Evolutionary conservation across 2,888 invertebrate genomes (phyloP).

Genomic region (Pseudococcus longispinus): DNA sequence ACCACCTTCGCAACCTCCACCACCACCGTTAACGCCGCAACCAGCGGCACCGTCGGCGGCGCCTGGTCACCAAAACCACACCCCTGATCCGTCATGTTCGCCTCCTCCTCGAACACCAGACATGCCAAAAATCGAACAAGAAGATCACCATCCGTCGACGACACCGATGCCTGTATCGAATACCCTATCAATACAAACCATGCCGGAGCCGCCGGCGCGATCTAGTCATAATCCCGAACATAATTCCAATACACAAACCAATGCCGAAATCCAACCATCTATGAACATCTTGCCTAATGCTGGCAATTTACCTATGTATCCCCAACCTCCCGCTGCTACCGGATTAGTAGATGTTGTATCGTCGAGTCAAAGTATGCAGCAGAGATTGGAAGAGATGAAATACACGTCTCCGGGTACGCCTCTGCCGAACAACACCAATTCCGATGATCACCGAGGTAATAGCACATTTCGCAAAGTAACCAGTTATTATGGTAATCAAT

Average conservation of each 20-base stretch:
- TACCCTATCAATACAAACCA: not conserved
- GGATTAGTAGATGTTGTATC: not conserved
- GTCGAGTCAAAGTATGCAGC: not conserved
- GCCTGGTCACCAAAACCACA: not conserved
- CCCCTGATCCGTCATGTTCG: not conserved
- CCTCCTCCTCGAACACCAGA: not conserved
- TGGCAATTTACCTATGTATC: not conserved
- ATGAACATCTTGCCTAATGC: not conserved
- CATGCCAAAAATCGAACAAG: not conserved
- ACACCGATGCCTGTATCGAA: not conserved
- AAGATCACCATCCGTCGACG: not conserved
- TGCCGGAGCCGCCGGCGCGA: not conserved
- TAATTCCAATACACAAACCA: not conserved
- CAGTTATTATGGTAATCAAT: conserved; percentile 44
- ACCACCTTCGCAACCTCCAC: not conserved
- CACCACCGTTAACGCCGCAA: not conserved
- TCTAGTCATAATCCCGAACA: not conserved
- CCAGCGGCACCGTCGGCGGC: not conserved
- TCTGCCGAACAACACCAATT: not conserved
- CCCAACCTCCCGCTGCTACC: not conserved
- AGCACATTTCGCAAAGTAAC: conserved; percentile 33
- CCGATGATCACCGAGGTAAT: conserved; percentile 13
- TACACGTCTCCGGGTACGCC: not conserved
- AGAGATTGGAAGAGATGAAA: not conserved
- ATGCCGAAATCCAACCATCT: not conserved